A percentile compares a stretch with the other conserved stretches of the same genome.
phyloP scores from a whole-genome alignment of 64 coral and sea anemone species.

The Actinia equina region DNA sequence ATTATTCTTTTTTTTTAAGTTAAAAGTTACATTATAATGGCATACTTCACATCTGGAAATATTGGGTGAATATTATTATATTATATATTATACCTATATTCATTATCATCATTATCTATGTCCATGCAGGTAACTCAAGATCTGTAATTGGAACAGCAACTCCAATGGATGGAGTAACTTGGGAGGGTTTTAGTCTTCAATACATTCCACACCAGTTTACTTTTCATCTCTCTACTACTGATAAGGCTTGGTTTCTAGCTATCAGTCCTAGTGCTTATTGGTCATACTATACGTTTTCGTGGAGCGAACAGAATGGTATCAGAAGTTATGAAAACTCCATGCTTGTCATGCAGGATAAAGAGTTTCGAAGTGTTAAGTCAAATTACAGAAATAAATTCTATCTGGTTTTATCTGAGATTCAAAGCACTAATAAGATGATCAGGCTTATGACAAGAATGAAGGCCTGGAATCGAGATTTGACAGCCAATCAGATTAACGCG shows the following conservation, averaged over 20 bases:
- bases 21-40: no score
- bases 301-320: not conserved
- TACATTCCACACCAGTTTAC: slow-evolving; percentile 2
- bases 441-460: not conserved
- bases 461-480: slow-evolving; percentile 6
- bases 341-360: not conserved
- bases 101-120: no score
- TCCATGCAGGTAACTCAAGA: not conserved
- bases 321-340: not conserved
- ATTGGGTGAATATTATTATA: no score
- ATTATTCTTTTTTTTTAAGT: no score
- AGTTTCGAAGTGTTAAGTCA: not conserved
- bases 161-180: not conserved
- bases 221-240: not conserved
- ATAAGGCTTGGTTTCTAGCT: not conserved
- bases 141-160: not conserved
- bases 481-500: not conserved
- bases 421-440: no score
- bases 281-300: not conserved
- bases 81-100: no score
- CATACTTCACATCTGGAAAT: no score
- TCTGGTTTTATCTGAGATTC: not conserved
- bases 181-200: not conserved
- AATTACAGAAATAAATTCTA: not conserved
- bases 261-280: not conserved